A percentile compares a stretch with the other conserved stretches of the same genome.
phyloP scores from a whole-genome alignment of 2,113 vertebrate species.

The Sylvilagus bachmani region DNA sequence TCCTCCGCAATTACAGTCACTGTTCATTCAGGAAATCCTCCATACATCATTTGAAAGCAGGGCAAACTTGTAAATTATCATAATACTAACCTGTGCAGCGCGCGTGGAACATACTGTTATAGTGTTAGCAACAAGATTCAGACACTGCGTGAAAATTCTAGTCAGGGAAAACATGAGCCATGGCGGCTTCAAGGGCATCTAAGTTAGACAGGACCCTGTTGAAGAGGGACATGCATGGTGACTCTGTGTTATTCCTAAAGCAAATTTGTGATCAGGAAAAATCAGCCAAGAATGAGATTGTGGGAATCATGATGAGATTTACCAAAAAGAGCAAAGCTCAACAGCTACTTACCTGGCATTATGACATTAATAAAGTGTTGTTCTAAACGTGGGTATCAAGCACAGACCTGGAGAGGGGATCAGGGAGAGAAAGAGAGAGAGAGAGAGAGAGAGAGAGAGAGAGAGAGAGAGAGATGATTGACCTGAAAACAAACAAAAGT shows the following conservation, averaged over 20 bases:
- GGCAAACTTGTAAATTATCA: constrained; percentile 80
- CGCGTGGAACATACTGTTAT: constrained; percentile 60
- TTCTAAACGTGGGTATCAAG: neutral
- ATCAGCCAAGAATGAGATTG: neutral
- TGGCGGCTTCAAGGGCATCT: constrained; percentile 11
- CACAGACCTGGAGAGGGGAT: neutral
- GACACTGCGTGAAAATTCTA: constrained; percentile 24
- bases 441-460: neutral
- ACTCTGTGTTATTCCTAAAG: neutral
- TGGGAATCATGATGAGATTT: neutral
- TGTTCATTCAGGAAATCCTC: constrained; percentile 79
- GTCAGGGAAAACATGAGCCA: constrained; percentile 9
- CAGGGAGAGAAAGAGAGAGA: too few relatives aligned
- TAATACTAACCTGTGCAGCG: constrained; percentile 65
- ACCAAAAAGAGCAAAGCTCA: neutral
- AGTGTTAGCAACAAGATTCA: constrained; percentile 59
- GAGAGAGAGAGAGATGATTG: too few relatives aligned
- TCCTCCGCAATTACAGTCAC: constrained; percentile 68
- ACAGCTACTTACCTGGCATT: neutral
- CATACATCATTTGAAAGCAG: constrained; percentile 78
- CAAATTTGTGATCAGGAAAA: neutral
- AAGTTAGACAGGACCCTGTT: neutral
- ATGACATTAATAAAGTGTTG: neutral
- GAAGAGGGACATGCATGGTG: neutral
- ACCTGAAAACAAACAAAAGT: neutral